Evolutionary conservation across 2,113 vertebrate genomes (phyloP).

Genomic region (Ahaetulla prasina): DNA sequence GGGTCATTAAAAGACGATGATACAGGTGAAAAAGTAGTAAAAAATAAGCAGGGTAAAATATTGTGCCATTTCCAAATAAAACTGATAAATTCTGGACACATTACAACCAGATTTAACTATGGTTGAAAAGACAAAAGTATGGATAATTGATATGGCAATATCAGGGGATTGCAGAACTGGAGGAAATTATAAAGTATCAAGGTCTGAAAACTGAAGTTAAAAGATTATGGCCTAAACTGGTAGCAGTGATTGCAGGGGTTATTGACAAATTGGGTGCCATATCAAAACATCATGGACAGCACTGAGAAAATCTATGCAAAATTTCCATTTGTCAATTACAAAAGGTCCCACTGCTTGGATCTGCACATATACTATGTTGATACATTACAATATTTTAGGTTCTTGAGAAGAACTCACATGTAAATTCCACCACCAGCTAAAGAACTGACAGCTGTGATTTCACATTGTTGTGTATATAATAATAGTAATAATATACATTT

Average conservation of each 20-base stretch:
- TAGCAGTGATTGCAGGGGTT: not conserved
- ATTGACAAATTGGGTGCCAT: not conserved
- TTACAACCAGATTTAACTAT: not conserved
- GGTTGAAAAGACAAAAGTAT: not conserved
- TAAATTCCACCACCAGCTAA: not conserved
- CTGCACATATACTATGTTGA: not conserved
- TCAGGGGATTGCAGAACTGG: not conserved
- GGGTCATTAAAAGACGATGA: not conserved
- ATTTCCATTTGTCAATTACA: not conserved
- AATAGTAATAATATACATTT: not conserved
- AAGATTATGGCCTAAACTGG: not conserved
- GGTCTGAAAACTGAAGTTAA: not conserved
- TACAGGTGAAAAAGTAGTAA: not conserved
- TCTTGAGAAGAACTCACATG: not conserved
- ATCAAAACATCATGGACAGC: not conserved
- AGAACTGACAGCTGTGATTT: not conserved
- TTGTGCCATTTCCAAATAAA: not conserved
- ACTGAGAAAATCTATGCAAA: not conserved
- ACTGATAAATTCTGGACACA: not conserved
- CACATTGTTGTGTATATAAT: not conserved
- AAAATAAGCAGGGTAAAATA: not conserved
- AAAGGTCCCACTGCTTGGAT: not conserved
- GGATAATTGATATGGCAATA: not conserved
- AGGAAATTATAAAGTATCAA: not conserved
- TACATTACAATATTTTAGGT: not conserved